These are phyloP conservation scores for Bombus haemorrhoidalis DNA, from an alignment of 1,140 invertebrate genomes.

Conservation along the genomic window DNA sequence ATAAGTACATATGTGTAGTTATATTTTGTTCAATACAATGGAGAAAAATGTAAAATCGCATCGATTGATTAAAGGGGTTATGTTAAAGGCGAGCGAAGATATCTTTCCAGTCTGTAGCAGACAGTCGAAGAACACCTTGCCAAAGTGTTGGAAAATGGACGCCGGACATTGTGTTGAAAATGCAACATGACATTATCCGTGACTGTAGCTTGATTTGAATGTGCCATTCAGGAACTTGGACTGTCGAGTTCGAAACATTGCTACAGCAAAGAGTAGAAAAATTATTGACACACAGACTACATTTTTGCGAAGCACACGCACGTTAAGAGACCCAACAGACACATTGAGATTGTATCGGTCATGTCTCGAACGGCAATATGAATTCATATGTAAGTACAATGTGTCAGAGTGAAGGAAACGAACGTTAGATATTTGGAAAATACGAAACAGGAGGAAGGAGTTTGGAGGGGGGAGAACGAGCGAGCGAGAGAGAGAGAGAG, in stretches of 20 bases:
- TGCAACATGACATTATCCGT: slow-evolving; percentile 57
- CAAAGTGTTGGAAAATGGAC: slow-evolving; percentile 37
- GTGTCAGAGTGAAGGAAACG: neutral
- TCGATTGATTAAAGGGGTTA: neutral
- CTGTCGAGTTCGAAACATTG: slow-evolving; percentile 48
- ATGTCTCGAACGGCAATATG: neutral
- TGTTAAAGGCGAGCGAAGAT: neutral
- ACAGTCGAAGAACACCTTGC: neutral
- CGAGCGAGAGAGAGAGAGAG: too few relatives aligned
- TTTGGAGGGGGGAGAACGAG: too few relatives aligned
- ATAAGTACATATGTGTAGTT: too few relatives aligned
- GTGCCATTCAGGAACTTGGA: slow-evolving; percentile 60
- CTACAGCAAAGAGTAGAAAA: neutral
- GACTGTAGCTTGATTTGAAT: slow-evolving; percentile 62
- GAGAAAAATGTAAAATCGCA: neutral
- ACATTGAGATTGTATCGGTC: neutral
- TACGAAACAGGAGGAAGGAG: neutral
- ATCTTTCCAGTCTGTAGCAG: neutral
- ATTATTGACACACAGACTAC: slow-evolving; percentile 53
- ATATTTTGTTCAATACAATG: too few relatives aligned
- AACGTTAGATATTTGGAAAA: neutral
- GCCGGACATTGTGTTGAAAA: slow-evolving; percentile 55
- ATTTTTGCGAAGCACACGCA: neutral
- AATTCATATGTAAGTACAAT: slow-evolving; percentile 6
- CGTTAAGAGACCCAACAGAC: neutral